These are phyloP conservation scores for Drosophila albomicans DNA, from an alignment of 1,140 invertebrate genomes.

Conservation along the genomic window DNA sequence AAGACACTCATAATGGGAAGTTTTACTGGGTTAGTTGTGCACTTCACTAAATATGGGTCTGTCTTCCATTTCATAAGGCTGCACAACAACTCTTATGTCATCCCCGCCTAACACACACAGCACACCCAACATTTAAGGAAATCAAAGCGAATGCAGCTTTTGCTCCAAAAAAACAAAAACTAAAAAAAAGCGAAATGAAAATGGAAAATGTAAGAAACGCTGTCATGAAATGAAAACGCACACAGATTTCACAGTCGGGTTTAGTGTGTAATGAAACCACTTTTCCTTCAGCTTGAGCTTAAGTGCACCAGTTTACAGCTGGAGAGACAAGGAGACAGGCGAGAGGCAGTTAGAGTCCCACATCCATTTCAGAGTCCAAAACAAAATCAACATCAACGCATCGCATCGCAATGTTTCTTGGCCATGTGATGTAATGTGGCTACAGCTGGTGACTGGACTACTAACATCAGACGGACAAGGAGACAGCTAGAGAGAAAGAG, in stretches of 20 bases:
- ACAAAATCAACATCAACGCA: slow-evolving; percentile 57
- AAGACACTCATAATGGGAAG: background rate
- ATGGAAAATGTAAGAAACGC: slow-evolving; percentile 31
- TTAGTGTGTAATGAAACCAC: slow-evolving; percentile 67
- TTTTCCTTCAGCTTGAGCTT: slow-evolving; percentile 56
- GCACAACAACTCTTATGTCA: slow-evolving; percentile 63
- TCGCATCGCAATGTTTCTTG: slow-evolving; percentile 47
- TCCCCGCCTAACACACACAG: slow-evolving; percentile 48
- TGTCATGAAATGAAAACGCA: slow-evolving; percentile 46
- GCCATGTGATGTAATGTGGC: slow-evolving; percentile 70
- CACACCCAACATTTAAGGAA: slow-evolving; percentile 80
- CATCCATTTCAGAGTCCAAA: background rate
- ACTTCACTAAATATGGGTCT: slow-evolving; percentile 1
- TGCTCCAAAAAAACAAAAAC: slow-evolving; percentile 25
- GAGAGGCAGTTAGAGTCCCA: background rate
- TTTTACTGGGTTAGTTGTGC: background rate
- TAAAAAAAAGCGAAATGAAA: slow-evolving; percentile 19
- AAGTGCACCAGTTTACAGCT: slow-evolving; percentile 26
- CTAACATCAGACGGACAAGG: background rate
- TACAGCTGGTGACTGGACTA: slow-evolving; percentile 41
- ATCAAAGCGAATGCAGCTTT: slow-evolving; percentile 66
- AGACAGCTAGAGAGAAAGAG: background rate
- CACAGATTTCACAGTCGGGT: slow-evolving; percentile 31
- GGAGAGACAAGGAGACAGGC: slow-evolving; percentile 36
- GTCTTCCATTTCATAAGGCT: slow-evolving; percentile 54